Evolutionary conservation across 1,140 invertebrate species (phyloP), one percentile per base, ranked within the genome.

Genomic region (Sipha flava): DNA sequence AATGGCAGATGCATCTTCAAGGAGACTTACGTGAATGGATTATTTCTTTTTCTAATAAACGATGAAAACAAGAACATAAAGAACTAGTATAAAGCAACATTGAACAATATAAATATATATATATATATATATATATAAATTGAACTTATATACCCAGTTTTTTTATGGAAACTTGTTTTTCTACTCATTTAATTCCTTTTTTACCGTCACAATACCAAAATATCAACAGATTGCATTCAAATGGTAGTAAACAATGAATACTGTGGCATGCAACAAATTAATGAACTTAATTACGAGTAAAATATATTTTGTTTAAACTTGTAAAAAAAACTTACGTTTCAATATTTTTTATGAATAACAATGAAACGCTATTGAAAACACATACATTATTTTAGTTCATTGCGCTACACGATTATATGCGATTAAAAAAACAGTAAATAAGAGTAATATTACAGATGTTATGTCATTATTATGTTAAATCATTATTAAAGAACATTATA

Each of bases 1-100:
- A 77, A 77, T 70, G 23, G 40, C 66, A 70, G 66, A 70, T 77
- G 73, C 52, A 77, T 77, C 31, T 59, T 77, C 73, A 77, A 77
- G 73, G 73, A 77, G 34, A 77, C 52, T 77, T 54, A 77, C 49
- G 73, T 77, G 73, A 57, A 77, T 43, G 72, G 72, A 75, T 54
- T 75, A 54, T 77, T 47, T 73, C 26, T 73, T 73, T 54, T 73
- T 52, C 47, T 73, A 54, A 73, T 45, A 43, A 70, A 70, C 21
- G 66, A 47, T 70, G 43, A 45, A 70, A 70, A 70, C 66, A 70
- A 70, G 66, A 70, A 70, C 40, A 70, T 70, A 70, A 70, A 66
- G 62, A 66, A 40, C 62, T 37, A 62, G 59, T 62, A 66, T 40
- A 64, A 47, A 29, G 40, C 29, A 40, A 47, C 26, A 70, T 29